phyloP scores from a whole-genome alignment of 2,113 vertebrate species.

The Cercocebus atys region DNA sequence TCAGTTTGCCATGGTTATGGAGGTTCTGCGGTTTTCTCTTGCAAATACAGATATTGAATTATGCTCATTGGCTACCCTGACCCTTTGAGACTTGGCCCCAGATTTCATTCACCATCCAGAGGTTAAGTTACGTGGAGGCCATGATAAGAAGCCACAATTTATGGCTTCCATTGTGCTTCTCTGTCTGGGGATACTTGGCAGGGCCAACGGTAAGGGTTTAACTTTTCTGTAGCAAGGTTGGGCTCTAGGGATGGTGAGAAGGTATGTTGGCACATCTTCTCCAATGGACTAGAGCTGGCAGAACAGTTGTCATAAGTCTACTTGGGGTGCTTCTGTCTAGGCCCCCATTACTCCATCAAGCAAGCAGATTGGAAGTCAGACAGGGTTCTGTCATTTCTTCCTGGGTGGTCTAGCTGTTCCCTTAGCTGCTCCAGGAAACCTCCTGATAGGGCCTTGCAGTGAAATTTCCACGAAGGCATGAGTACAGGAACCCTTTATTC shows the following conservation, averaged over 20 bases:
- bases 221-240: not conserved
- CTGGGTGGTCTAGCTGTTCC: not conserved
- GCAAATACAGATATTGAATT: not conserved
- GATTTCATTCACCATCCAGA: not conserved
- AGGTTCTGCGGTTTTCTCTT: not conserved
- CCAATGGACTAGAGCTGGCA: not conserved
- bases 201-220: not conserved
- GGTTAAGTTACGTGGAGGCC: not conserved
- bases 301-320: not conserved
- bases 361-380: not conserved
- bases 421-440: not conserved
- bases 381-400: not conserved
- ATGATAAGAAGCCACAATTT: not conserved
- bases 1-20: not conserved
- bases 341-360: not conserved
- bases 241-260: not conserved
- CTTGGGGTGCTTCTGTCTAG: not conserved
- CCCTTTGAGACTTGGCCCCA: not conserved
- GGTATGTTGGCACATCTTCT: not conserved
- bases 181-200: not conserved
- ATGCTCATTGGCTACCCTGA: not conserved
- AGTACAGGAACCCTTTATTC: constrained; percentile 30
- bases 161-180: not conserved
- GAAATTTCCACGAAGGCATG: not conserved
- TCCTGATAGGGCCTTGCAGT: not conserved